Evolutionary conservation across 2,113 vertebrate genomes (phyloP).

Genomic region (Glaucomys volans): DNA sequence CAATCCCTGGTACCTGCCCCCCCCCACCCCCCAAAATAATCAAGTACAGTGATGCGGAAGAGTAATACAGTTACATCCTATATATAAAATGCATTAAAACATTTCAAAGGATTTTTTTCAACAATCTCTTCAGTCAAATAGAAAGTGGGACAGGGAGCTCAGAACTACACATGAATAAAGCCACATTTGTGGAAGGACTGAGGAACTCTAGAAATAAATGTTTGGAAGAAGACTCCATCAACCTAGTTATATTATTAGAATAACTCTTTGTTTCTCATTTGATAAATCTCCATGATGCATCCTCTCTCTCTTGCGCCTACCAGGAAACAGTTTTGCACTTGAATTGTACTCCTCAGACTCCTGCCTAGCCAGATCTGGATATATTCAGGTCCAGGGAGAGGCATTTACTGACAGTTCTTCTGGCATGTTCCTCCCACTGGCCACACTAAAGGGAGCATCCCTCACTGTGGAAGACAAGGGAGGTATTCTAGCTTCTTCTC

Average conservation of each 20-base stretch:
- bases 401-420: not conserved
- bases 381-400: not conserved
- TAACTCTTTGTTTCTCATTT: not conserved
- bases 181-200: not conserved
- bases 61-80: not conserved
- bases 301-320: not conserved
- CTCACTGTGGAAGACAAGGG: not conserved
- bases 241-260: not conserved
- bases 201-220: slow-evolving; percentile 2
- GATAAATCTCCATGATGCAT: not conserved
- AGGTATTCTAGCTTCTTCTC: not conserved
- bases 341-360: not conserved
- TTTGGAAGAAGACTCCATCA: not conserved
- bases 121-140: not conserved
- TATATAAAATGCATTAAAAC: not conserved
- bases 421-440: slow-evolving; percentile 36
- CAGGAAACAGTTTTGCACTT: not conserved
- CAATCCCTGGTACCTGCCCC: not conserved
- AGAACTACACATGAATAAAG: not conserved
- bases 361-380: not conserved
- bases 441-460: not conserved
- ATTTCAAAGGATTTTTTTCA: not conserved
- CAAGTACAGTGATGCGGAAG: not conserved
- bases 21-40: too few species aligned
- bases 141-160: not conserved